Conservation (phyloP, 2,113 vertebrate species). For the Uria lomvia region DNA sequence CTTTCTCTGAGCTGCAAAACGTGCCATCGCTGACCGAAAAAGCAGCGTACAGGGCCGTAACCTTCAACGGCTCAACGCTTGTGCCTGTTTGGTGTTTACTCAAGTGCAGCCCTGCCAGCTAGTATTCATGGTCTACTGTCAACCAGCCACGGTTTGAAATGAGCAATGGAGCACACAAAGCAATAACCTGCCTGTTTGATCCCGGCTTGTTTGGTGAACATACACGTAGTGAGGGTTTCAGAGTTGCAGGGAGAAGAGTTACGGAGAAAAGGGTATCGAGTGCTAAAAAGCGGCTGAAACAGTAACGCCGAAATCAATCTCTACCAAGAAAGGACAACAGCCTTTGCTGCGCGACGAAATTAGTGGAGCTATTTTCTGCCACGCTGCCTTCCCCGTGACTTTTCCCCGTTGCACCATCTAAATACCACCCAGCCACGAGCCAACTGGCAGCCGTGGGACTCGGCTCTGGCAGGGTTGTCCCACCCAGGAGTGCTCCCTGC, state of each 20-base stretch:
- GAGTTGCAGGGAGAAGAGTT: background rate
- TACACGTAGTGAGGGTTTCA: background rate
- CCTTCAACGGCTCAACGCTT: background rate
- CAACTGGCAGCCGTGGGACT: background rate
- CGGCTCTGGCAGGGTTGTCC: background rate
- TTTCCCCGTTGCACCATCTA: background rate
- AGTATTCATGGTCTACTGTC: background rate
- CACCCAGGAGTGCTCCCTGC: background rate
- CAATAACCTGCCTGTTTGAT: background rate
- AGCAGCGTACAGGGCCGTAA: accelerated
- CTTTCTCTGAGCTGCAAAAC: background rate
- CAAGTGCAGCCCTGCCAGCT: background rate
- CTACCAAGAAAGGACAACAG: constrained; percentile 4
- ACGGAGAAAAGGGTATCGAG: background rate
- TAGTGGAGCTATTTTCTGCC: constrained; percentile 60
- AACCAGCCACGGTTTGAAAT: background rate
- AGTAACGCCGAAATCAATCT: background rate
- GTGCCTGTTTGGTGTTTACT: background rate
- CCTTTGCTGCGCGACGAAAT: background rate
- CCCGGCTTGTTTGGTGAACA: background rate
- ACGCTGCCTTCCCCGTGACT: constrained; percentile 34
- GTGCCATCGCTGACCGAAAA: background rate
- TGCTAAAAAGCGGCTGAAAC: background rate
- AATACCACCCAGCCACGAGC: background rate
- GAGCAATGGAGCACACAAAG: background rate